Percentiles rank a stretch among this genome's conserved stretches.
Conservation (phyloP, 2,113 vertebrate genomes). For the Rhizomys pruinosus region DNA sequence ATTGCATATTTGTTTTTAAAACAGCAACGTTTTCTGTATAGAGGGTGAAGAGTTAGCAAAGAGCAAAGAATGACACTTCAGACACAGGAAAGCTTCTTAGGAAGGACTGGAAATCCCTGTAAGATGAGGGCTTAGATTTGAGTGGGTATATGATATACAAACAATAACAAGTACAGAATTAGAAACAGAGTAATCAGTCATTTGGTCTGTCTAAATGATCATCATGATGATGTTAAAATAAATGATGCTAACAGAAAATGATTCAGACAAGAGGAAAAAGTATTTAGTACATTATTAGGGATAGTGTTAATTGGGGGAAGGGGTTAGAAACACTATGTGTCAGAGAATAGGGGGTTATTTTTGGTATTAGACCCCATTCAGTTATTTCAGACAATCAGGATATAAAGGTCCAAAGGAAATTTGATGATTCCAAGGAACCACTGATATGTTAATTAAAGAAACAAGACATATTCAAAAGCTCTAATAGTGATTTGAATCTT, state of each 20-base stretch:
- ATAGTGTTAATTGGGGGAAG: neutral
- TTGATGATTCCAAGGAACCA: neutral
- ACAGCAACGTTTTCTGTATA: neutral
- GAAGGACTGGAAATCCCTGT: neutral
- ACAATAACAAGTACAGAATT: neutral
- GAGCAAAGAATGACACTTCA: neutral
- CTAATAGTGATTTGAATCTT: neutral
- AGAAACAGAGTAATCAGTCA: neutral
- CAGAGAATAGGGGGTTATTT: neutral
- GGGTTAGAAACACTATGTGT: neutral
- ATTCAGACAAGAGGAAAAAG: neutral
- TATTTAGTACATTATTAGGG: neutral
- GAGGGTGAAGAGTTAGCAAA: fast-evolving
- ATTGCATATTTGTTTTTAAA: neutral
- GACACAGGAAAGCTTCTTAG: neutral
- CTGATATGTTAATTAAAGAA: neutral
- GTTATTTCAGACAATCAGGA: neutral
- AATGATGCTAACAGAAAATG: neutral
- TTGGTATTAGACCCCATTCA: neutral
- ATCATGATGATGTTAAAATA: neutral
- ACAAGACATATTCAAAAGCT: neutral
- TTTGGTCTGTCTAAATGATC: neutral
- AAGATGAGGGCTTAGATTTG: neutral
- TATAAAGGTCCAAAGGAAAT: neutral
- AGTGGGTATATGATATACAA: neutral